These are phyloP conservation scores for Antedon mediterranea DNA, from an alignment of 53 echinoderm and acorn worm genomes.

Conservation along the genomic window DNA sequence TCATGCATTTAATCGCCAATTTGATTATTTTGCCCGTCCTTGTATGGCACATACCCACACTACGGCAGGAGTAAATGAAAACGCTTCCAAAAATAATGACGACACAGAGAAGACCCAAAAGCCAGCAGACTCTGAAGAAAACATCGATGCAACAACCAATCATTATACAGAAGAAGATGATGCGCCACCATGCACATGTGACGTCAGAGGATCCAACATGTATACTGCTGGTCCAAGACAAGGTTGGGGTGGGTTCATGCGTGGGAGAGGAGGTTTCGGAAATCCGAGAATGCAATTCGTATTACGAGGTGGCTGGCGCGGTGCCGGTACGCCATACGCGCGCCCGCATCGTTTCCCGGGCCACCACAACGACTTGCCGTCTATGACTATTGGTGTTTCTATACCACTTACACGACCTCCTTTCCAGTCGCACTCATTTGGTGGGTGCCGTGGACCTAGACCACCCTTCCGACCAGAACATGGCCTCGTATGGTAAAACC, in stretches of 20 bases:
- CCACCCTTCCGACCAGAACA: background rate
- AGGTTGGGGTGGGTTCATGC: background rate
- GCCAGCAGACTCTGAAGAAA: no score
- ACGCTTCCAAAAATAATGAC: background rate
- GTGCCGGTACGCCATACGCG: background rate
- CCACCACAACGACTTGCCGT: background rate
- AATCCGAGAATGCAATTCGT: no score
- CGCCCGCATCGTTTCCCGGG: background rate
- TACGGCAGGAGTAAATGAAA: background rate
- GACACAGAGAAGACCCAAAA: no score
- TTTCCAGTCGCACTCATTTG: background rate
- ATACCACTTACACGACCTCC: background rate
- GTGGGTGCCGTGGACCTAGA: background rate
- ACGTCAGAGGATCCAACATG: background rate
- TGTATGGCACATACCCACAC: background rate
- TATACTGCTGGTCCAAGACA: no score
- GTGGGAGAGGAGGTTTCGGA: background rate
- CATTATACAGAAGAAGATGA: no score
- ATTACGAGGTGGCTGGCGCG: background rate
- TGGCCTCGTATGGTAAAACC: background rate
- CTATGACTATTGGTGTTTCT: background rate
- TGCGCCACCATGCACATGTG: background rate
- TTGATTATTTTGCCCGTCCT: background rate
- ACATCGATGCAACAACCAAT: no score
- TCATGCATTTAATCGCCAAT: background rate